Conservation (phyloP, 2,113 vertebrate species). For the human (Homo sapiens) region DNA sequence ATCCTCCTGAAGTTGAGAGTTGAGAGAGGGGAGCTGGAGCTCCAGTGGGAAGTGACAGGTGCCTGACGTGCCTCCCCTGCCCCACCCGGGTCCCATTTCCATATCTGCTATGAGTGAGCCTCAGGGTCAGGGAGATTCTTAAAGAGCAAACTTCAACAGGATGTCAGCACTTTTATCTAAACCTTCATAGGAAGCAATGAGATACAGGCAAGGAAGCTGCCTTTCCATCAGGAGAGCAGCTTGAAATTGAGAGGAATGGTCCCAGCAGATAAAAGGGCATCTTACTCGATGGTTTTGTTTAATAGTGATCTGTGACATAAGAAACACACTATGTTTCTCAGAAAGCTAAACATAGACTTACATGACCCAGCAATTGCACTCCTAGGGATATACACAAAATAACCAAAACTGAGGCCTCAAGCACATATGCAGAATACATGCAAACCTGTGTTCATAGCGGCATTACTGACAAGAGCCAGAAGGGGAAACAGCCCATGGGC, state of each 20-base stretch:
- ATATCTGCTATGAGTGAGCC: neutral
- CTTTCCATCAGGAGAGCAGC: neutral
- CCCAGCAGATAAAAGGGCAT: neutral
- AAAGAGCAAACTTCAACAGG: neutral
- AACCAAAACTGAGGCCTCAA: neutral
- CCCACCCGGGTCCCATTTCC: fast-evolving
- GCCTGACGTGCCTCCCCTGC: fast-evolving
- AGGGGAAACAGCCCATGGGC: neutral
- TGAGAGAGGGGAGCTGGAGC: neutral
- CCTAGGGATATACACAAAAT: neutral
- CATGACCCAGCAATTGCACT: neutral
- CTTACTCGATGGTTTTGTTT: neutral
- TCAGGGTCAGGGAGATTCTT: neutral
- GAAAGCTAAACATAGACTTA: neutral
- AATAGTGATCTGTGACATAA: neutral
- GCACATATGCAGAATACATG: fast-evolving
- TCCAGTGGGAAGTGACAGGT: neutral
- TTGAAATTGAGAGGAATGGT: neutral
- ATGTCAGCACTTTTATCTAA: neutral
- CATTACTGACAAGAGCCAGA: neutral
- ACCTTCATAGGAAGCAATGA: neutral
- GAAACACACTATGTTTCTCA: neutral
- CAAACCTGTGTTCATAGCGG: fast-evolving
- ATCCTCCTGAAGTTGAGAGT: neutral
- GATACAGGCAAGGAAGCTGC: neutral